Evolutionary conservation across 2,113 vertebrate species (phyloP), one percentile per base, ranked within the genome.

Genomic region (Cyanoliseus patagonus): DNA sequence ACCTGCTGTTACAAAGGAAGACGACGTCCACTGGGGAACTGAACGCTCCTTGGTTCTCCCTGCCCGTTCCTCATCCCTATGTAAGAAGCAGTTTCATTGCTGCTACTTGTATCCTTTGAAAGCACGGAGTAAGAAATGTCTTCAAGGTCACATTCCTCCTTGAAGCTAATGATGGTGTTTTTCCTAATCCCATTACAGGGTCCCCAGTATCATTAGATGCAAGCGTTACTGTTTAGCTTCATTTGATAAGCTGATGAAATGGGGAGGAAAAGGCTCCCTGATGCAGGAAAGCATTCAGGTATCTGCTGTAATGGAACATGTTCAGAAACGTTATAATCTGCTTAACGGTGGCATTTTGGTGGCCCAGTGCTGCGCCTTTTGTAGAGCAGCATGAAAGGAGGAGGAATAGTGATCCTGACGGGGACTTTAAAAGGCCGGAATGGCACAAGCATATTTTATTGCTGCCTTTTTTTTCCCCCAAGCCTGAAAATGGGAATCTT

Each of bases 191-290:
- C 80, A 92, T 97, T 93, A 63, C 46, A 57, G 55, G 88, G 84
- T 94, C 92, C 90, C 69, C 10, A 37, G 84, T 76, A 93, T 97
- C 96, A 74, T 97, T 97, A 97, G 95, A 82, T 94, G 82, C 91
- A 78, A 89, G n/a, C 61, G 46, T 76, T 94, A 17, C 77, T 95
- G 95, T 91, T 97, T 70, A 90, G 95, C 86, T 96, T 95, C 92
- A 94, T 97, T 98, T 97, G 97, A 96, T 95, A 96, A 98, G 95
- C 83, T 94, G 94, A 97, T 97, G 90, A 88, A 97, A 93, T 84
- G 83, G 39, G 63, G 90, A 90, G 87, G 64, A 76, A 92, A 94
- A 88, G 77, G 75, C 66, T 96, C 79, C 83, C 95, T 76, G 82
- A 66, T 87, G 95, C 89, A 95, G 86, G 89, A 92, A 69, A 42